Percentiles rank a stretch among this genome's conserved stretches.
Conservation (phyloP, 2,797 vertebrate species). For the Alcedo quadribrachys region DNA sequence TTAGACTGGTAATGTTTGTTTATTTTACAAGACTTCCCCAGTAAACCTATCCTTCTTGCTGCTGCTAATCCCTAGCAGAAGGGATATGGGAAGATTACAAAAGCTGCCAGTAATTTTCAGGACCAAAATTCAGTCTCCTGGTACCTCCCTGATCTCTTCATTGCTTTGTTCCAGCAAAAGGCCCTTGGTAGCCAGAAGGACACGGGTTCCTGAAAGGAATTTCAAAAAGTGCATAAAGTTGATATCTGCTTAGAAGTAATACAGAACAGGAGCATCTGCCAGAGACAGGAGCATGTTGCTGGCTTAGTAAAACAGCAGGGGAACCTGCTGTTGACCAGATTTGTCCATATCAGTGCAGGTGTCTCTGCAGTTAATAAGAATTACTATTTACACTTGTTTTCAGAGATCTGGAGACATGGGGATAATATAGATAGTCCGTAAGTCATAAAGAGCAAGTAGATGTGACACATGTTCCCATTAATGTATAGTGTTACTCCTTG, state of each 20-base stretch:
- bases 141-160: conserved; percentile 65
- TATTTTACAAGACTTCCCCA: conserved; percentile 30
- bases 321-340: conserved; percentile 78
- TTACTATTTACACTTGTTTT: conserved; percentile 75
- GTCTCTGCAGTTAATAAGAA: conserved; percentile 75
- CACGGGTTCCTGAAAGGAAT: conserved; percentile 71
- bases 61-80: conserved; percentile 58
- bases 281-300: conserved; percentile 69
- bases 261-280: conserved; percentile 71
- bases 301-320: conserved; percentile 78
- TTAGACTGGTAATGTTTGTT: conserved; percentile 47
- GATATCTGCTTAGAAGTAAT: conserved; percentile 68
- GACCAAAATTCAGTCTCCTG: conserved; percentile 57
- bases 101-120: conserved; percentile 56
- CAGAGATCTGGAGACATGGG: conserved; percentile 62
- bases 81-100: conserved; percentile 43
- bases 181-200: conserved; percentile 70
- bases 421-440: conserved; percentile 60
- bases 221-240: conserved; percentile 70
- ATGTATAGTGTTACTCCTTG: conserved; percentile 63
- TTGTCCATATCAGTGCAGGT: conserved; percentile 74
- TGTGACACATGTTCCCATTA: conserved; percentile 49
- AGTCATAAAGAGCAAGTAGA: conserved; percentile 69
- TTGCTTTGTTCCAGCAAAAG: conserved; percentile 62
- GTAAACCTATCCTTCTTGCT: conserved; percentile 32